A percentile compares a stretch with the other conserved stretches of the same genome.
These are phyloP conservation scores for Heterodera filipjevi DNA, from an alignment of 2,888 invertebrate species.

Conservation along the genomic window DNA sequence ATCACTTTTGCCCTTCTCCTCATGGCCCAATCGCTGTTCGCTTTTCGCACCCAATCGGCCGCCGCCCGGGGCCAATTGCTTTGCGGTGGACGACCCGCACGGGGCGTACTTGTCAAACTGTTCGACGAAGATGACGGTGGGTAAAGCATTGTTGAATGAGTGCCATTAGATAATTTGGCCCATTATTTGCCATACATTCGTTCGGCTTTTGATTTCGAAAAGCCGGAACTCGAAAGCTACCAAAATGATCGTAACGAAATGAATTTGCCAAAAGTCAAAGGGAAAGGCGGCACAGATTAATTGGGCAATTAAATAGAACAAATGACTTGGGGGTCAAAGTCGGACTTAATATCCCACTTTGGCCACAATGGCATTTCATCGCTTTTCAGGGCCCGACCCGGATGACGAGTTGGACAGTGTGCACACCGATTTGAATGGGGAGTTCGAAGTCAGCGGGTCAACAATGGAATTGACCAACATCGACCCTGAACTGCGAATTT, in stretches of 20 bases:
- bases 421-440: conserved; percentile 50
- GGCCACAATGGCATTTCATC: not conserved
- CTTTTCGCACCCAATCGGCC: conserved; percentile 44
- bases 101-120: conserved; percentile 53
- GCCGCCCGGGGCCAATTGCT: conserved; percentile 55
- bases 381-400: conserved; percentile 47
- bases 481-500: conserved; percentile 58
- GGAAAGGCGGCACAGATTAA: too few species aligned
- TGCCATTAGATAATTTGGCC: not conserved
- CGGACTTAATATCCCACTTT: not conserved
- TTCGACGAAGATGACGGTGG: conserved; percentile 60
- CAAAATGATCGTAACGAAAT: too few species aligned
- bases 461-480: conserved; percentile 61
- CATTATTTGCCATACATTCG: too few species aligned
- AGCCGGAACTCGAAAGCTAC: too few species aligned
- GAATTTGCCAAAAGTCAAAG: too few species aligned
- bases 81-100: conserved; percentile 56
- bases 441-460: conserved; percentile 56
- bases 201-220: too few species aligned
- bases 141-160: not conserved
- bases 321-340: too few species aligned
- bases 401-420: conserved; percentile 45
- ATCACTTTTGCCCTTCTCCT: conserved; percentile 11
- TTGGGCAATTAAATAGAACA: too few species aligned
- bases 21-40: conserved; percentile 1